A percentile compares a stretch with the other conserved stretches of the same genome.
phyloP scores from a whole-genome alignment of 2,797 vertebrate genomes.

The Cyclopterus lumpus region DNA sequence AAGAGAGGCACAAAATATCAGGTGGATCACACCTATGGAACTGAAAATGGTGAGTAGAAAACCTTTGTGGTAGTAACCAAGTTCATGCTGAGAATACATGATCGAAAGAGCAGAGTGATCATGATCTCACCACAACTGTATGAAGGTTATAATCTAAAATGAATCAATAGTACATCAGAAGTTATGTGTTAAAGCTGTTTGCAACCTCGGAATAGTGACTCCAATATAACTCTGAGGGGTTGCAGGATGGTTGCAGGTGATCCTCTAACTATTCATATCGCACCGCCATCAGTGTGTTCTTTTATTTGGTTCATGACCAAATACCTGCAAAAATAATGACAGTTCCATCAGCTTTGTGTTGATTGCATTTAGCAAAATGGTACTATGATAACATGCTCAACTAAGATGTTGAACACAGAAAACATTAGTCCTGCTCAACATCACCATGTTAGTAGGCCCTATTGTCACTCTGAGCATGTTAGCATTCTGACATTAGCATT shows the following conservation, averaged over 20 bases:
- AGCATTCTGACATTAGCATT: not conserved
- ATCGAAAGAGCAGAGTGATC: not conserved
- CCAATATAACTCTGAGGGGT: not conserved
- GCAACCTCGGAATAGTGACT: not conserved
- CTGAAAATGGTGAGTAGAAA: slow-evolving; percentile 74
- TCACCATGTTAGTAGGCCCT: too few relatives aligned
- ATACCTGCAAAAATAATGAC: not conserved
- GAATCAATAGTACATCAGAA: not conserved
- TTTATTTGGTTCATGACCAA: not conserved
- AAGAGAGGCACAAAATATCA: slow-evolving; percentile 57
- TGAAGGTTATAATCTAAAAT: not conserved
- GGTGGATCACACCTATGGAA: slow-evolving; percentile 82
- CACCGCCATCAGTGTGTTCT: not conserved
- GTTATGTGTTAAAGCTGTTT: not conserved
- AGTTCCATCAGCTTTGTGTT: not conserved
- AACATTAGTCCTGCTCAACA: not conserved
- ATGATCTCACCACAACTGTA: not conserved
- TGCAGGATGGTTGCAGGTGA: not conserved
- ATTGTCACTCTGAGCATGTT: not conserved
- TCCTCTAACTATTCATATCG: not conserved
- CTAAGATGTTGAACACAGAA: not conserved
- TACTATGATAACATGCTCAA: not conserved
- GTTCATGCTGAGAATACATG: not conserved
- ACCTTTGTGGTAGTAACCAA: not conserved
- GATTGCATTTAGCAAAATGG: not conserved